These are phyloP conservation scores for Asbolus verrucosus DNA, from an alignment of 1,140 invertebrate genomes.

Conservation along the genomic window DNA sequence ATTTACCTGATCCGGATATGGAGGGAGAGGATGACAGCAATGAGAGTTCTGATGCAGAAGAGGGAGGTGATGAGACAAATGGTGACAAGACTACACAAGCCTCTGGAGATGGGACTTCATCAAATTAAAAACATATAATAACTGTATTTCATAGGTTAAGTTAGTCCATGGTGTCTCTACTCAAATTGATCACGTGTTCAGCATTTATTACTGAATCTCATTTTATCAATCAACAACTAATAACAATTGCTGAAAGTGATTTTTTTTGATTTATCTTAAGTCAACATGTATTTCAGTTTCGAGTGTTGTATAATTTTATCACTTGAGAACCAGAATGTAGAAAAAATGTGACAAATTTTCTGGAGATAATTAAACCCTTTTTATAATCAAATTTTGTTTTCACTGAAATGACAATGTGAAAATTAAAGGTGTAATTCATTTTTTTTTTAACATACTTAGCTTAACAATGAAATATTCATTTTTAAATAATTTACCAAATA, in stretches of 20 bases:
- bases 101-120: slow-evolving; percentile 24
- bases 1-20: slow-evolving; percentile 79
- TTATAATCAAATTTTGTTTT: too few species aligned
- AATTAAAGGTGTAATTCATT: too few species aligned
- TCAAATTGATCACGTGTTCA: not conserved
- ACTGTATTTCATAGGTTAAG: too few species aligned
- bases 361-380: too few species aligned
- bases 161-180: not conserved
- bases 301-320: too few species aligned
- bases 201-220: not conserved
- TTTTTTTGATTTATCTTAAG: not conserved
- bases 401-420: too few species aligned
- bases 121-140: slow-evolving; percentile 20
- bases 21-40: slow-evolving; percentile 70
- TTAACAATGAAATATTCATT: too few species aligned
- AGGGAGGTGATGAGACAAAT: slow-evolving; percentile 69
- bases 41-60: slow-evolving; percentile 61
- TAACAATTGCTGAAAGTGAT: not conserved
- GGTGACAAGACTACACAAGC: slow-evolving; percentile 60
- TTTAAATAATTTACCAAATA: too few species aligned
- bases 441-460: too few species aligned
- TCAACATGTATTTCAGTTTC: too few species aligned
- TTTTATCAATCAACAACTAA: not conserved
- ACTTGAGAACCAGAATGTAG: not conserved
- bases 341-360: not conserved